Evolutionary conservation across 2,888 invertebrate genomes (phyloP).

Genomic region (Drosophila fungiperda): DNA sequence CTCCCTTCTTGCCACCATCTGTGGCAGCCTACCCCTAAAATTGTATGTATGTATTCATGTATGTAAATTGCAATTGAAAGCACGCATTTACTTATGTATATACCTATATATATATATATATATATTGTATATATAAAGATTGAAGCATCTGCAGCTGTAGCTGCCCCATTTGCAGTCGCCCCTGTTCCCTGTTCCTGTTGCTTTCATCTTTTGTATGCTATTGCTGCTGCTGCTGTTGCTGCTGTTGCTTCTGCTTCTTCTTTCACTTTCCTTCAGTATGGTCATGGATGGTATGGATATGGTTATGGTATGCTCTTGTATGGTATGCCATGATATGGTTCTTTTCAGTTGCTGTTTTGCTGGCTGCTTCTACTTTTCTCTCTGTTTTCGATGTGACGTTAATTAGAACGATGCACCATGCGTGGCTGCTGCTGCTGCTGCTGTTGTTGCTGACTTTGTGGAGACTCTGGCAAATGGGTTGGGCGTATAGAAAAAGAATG

Average conservation of each 20-base stretch:
- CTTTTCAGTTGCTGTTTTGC: slow-evolving; percentile 21
- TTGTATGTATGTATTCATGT: not conserved
- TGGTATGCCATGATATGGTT: slow-evolving; percentile 33
- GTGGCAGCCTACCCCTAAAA: slow-evolving; percentile 39
- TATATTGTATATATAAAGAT: slow-evolving; percentile 16
- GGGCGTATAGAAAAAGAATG: slow-evolving; percentile 6
- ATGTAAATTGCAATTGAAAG: slow-evolving; percentile 31
- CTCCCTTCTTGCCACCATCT: not conserved
- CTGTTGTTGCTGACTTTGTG: slow-evolving; percentile 16
- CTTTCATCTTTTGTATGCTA: slow-evolving; percentile 71
- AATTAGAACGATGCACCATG: slow-evolving; percentile 77
- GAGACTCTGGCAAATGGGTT: slow-evolving; percentile 10
- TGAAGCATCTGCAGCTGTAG: slow-evolving; percentile 54
- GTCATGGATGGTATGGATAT: slow-evolving; percentile 28
- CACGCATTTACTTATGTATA: slow-evolving; percentile 28
- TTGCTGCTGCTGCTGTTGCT: slow-evolving; percentile 15
- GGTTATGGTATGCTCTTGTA: slow-evolving; percentile 28
- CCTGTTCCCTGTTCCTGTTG: slow-evolving; percentile 11
- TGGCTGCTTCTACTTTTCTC: slow-evolving; percentile 33
- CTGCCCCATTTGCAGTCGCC: slow-evolving; percentile 32
- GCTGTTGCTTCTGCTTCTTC: slow-evolving; percentile 26
- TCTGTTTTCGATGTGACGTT: slow-evolving; percentile 65
- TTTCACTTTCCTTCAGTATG: slow-evolving; percentile 40
- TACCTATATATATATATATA: slow-evolving; percentile 5
- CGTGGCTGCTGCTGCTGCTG: slow-evolving; percentile 54